Percentiles rank a stretch among this genome's conserved stretches.
These are phyloP conservation scores for Unio delphinus DNA, from an alignment of 2,888 invertebrate genomes.

Conservation along the genomic window DNA sequence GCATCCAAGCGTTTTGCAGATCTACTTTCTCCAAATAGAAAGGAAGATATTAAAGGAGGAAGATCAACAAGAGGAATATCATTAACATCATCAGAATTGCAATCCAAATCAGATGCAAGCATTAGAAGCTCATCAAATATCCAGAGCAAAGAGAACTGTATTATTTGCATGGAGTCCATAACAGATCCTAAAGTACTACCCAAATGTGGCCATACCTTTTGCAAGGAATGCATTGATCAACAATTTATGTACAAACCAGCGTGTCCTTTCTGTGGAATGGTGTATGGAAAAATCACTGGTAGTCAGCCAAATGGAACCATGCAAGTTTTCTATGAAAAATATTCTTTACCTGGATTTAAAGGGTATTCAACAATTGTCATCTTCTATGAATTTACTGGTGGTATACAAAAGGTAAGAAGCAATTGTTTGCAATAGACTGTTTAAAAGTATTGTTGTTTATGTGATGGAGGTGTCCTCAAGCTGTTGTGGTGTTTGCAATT, in stretches of 20 bases:
- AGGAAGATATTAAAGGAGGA: too few species aligned
- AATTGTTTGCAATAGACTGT: not conserved
- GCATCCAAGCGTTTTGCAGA: too few species aligned
- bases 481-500: too few species aligned
- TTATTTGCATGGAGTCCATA: constrained; percentile 13
- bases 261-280: constrained; percentile 16
- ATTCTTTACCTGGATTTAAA: constrained; percentile 11
- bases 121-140: too few species aligned
- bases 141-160: constrained; percentile 4
- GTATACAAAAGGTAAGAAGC: constrained; percentile 13
- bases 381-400: constrained; percentile 17
- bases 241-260: constrained; percentile 11
- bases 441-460: too few species aligned
- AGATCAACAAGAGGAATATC: too few species aligned
- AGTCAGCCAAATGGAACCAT: not conserved
- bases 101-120: too few species aligned
- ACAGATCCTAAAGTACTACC: constrained; percentile 14
- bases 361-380: constrained; percentile 17
- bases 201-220: constrained; percentile 17
- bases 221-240: constrained; percentile 13
- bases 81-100: too few species aligned
- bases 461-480: too few species aligned
- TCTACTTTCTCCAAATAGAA: too few species aligned
- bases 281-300: constrained; percentile 7
- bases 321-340: too few species aligned